Evolutionary conservation across 2,797 vertebrate genomes (phyloP), one percentile per base, ranked within the genome.

Genomic region (Megalops cyprinoides): DNA sequence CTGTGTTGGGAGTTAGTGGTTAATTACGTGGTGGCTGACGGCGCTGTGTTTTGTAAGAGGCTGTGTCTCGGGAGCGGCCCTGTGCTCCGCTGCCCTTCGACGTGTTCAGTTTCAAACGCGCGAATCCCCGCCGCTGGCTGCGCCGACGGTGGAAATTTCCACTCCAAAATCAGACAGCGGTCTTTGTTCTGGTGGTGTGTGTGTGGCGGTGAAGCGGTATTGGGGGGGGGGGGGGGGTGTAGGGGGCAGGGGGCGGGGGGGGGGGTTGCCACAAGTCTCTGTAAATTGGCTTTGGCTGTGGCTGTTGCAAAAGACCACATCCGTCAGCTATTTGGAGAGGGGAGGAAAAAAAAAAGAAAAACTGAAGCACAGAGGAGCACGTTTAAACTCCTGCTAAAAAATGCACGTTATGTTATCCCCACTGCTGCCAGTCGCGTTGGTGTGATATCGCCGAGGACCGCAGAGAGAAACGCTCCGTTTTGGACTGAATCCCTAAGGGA

Each of bases 81-180:
- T 89, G 89, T 90, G 80, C 85, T 31, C 80, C 84, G 82, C 86
- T 89, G 85, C 87, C 69, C 88, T 91, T 90, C 88, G 88, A 88
- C 88, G 90, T 94, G 93, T 93, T 92, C 91, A 84, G 88, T 95
- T 95, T 95, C 94, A 93, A 82, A 91, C 91, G 90, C 90, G 89
- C 88, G 89, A 88, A 89, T 87, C 87, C 87, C 88, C 83, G 87
- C 77, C 83, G 86, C 79, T 51, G 62, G 84, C 88, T 65, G 77
- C 69, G 84, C 90, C 87, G 85, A 89, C 85, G 87, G 92, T 95
- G 94, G 94, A 95, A 95, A 94, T 94, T 95, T 95, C 94, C 94
- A 94, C 91, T 91, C 90, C 88, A 87, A 84, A 85, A 86, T 90
- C 49, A 79, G 84, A 85, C 81, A 87, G 86, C 81, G 81, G 86